These are phyloP conservation scores for Thera britannica DNA, from an alignment of 2,888 invertebrate genomes.

Conservation along the genomic window DNA sequence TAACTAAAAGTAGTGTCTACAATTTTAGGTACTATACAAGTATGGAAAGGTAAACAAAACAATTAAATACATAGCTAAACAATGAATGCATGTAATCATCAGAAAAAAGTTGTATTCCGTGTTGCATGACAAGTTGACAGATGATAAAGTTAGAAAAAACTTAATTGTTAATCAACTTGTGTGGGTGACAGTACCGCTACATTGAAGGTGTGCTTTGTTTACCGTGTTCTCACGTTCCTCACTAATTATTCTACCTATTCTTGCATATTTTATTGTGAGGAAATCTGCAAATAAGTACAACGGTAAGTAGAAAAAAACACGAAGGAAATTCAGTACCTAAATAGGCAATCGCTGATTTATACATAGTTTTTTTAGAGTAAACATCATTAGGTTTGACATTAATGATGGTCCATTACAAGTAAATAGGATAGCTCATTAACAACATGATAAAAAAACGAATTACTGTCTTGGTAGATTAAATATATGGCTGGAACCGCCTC, in stretches of 20 bases:
- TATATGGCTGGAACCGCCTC: no score
- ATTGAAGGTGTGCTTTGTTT: slow-evolving; percentile 20
- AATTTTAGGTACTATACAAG: no score
- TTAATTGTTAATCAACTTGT: no score
- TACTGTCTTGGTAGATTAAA: no score
- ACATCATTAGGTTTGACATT: no score
- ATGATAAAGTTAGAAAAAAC: slow-evolving; percentile 5
- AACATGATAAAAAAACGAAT: no score
- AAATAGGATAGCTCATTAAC: no score
- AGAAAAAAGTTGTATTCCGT: background rate
- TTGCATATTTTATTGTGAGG: slow-evolving; percentile 14
- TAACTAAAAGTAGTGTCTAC: no score
- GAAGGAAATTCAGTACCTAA: background rate
- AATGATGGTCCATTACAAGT: no score
- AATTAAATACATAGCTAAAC: background rate
- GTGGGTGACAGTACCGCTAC: no score
- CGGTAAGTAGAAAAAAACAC: background rate
- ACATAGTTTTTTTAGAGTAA: no score
- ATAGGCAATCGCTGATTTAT: no score
- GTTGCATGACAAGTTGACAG: slow-evolving; percentile 4
- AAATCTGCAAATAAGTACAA: slow-evolving; percentile 5
- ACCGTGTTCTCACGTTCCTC: slow-evolving; percentile 44
- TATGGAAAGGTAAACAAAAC: background rate
- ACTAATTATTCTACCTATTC: slow-evolving; percentile 10
- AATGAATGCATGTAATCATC: background rate